Base-by-base conservation (phyloP, 2,888 invertebrate genomes). In the Buathra laborator region DNA sequence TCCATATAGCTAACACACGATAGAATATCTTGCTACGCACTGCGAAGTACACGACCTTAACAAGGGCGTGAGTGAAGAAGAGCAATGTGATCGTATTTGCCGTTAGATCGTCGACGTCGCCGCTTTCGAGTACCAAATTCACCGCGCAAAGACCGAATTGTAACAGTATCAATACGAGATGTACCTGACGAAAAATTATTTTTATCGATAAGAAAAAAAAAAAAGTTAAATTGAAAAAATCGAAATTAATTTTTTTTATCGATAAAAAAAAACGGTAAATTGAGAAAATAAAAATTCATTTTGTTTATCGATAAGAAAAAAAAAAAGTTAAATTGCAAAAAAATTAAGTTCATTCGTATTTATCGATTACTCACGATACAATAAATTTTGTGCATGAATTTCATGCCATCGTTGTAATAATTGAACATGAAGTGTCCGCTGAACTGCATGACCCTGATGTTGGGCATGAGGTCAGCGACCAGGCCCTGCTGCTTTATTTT, bases 381-480 rank as follows among this genome's bases (percentile, higher is more conserved):
- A 84, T 93, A 94, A 37, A 94, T 86, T 84, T 91, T 93, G 76
- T 94, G 93, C 77, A 94, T 88, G 56, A 94, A 90, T 71, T 94
- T 93, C 78, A 92, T 91, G 56, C 88, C 89, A 79, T 94, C 94
- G 19, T 93, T 91, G 88, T 97, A 95, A 90, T 97, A 98, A 91
- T 97, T 97, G 92, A 97, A 96, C 92, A 98, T 95, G 90, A 97
- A 98, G 90, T 97, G 97, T 3, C 98, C 98, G 4, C 96, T 95
- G 44, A 95, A 94, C 93, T 97, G 96, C 96, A 98, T 97, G 85
- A 97, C 92, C 89, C 96, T 95, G 90, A 98, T 97, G 91, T 97
- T 97, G 62, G 97, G 97, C 96, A 97, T 96, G 90, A 98, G 94
- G 93, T 98, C 98, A 92, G 97, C 96, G 94, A 97, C 97, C 72